Percentiles rank a stretch among this genome's conserved stretches.
Conservation (phyloP, 2,888 invertebrate species). For the Oligia fasciuncula region DNA sequence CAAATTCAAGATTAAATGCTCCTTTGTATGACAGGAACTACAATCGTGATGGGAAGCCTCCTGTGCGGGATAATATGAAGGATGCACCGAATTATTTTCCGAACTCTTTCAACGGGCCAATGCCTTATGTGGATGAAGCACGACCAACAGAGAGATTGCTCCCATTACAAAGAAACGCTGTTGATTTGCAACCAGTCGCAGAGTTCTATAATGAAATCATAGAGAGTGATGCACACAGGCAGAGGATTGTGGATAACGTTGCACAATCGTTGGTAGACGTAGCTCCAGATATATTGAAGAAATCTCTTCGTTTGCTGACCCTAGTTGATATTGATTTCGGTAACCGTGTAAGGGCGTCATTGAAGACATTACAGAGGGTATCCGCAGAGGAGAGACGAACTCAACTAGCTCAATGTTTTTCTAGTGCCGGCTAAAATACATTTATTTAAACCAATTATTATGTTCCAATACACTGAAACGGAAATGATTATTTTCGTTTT, state of each 20-base stretch:
- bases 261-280: constrained; percentile 22
- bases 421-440: constrained; percentile 16
- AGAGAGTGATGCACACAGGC: constrained; percentile 88
- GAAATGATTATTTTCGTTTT: neutral
- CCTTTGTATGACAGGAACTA: constrained; percentile 67
- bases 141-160: constrained; percentile 59
- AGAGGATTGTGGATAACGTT: constrained; percentile 39
- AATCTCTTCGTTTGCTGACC: constrained; percentile 26
- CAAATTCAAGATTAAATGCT: constrained; percentile 67
- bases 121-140: constrained; percentile 66
- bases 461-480: constrained; percentile 3
- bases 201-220: constrained; percentile 91
- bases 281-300: constrained; percentile 26
- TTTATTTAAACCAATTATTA: neutral
- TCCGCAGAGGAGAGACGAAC: constrained; percentile 10
- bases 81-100: constrained; percentile 71
- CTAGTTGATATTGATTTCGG: constrained; percentile 22
- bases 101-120: constrained; percentile 71
- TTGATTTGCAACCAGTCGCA: constrained; percentile 90
- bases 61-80: constrained; percentile 63
- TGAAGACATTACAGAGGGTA: constrained; percentile 25
- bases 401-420: constrained; percentile 35
- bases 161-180: constrained; percentile 61
- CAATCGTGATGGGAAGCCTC: constrained; percentile 67
- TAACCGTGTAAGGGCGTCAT: constrained; percentile 12